phyloP scores from a whole-genome alignment of 2,888 invertebrate species.

The Drosophila lutescens region DNA sequence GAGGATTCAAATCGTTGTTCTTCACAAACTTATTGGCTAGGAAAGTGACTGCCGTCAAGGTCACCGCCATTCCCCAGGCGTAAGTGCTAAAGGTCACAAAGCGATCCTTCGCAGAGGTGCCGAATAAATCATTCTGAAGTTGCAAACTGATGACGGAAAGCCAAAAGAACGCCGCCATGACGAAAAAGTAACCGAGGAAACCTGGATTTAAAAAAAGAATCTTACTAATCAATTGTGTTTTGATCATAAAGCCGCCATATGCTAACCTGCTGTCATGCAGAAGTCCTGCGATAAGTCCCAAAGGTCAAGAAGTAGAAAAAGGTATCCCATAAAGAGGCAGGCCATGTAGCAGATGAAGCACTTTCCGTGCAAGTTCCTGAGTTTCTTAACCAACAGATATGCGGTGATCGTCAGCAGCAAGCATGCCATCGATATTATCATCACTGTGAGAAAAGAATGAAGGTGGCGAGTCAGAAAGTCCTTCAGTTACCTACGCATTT shows the following conservation, averaged over 20 bases:
- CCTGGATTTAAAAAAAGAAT: conserved; percentile 45
- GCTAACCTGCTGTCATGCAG: conserved; percentile 16
- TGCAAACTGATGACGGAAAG: conserved; percentile 91
- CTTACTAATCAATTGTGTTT: too few species aligned
- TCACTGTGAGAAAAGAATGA: conserved; percentile 84
- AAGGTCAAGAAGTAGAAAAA: conserved; percentile 85
- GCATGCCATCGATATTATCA: conserved; percentile 89
- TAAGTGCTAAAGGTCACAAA: conserved; percentile 74
- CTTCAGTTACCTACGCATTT: too few species aligned
- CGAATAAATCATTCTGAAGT: conserved; percentile 82
- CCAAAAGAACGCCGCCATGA: conserved; percentile 93
- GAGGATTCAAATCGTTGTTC: conserved; percentile 82
- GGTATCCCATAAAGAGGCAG: conserved; percentile 87
- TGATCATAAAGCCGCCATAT: too few species aligned
- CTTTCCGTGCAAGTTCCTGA: conserved; percentile 89
- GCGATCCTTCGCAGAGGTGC: conserved; percentile 88
- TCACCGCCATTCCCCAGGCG: conserved; percentile 76
- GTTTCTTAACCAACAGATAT: conserved; percentile 88
- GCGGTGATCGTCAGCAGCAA: conserved; percentile 88
- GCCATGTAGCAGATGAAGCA: conserved; percentile 89
- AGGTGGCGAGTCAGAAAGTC: not conserved
- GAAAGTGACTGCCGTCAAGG: conserved; percentile 61
- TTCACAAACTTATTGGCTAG: conserved; percentile 74
- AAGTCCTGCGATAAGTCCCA: conserved; percentile 58
- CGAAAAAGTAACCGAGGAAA: conserved; percentile 86